Conservation (phyloP, 2,888 invertebrate species). For the Conistra vaccinii region DNA sequence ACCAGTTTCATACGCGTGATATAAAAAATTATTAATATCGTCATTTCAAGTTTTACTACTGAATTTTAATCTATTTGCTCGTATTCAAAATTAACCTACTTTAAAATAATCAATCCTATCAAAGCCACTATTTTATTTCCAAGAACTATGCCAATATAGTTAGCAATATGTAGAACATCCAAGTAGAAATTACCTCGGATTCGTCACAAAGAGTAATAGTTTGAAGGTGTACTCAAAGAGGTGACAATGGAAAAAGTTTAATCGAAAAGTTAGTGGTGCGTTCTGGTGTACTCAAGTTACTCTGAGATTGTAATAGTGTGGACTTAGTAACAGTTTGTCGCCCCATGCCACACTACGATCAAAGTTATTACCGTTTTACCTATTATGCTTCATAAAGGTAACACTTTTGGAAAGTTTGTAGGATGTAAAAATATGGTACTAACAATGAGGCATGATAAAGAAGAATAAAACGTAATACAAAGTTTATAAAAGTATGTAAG, state of each 20-base stretch:
- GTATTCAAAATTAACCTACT: neutral
- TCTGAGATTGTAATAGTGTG: neutral
- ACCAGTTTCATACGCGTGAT: neutral
- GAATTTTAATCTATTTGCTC: neutral
- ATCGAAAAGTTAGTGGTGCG: conserved; percentile 52
- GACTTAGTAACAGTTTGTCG: conserved; percentile 8
- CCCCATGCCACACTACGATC: neutral
- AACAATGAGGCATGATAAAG: neutral
- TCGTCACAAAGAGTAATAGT: conserved; percentile 27
- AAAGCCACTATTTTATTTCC: neutral
- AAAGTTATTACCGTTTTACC: neutral
- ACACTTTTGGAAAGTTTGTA: neutral
- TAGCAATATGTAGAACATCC: neutral
- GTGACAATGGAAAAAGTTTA: conserved; percentile 48
- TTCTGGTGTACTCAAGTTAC: conserved; percentile 28
- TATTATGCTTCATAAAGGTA: neutral
- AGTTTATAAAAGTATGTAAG: no score
- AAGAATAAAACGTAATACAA: no score
- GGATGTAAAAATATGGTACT: neutral
- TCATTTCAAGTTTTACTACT: neutral
- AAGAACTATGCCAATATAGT: neutral
- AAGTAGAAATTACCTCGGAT: conserved; percentile 7
- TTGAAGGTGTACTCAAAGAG: conserved; percentile 31
- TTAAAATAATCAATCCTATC: neutral
- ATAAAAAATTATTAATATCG: neutral